Base-by-base conservation (phyloP, 2,797 vertebrate genomes). In the Hippoglossus hippoglossus region DNA sequence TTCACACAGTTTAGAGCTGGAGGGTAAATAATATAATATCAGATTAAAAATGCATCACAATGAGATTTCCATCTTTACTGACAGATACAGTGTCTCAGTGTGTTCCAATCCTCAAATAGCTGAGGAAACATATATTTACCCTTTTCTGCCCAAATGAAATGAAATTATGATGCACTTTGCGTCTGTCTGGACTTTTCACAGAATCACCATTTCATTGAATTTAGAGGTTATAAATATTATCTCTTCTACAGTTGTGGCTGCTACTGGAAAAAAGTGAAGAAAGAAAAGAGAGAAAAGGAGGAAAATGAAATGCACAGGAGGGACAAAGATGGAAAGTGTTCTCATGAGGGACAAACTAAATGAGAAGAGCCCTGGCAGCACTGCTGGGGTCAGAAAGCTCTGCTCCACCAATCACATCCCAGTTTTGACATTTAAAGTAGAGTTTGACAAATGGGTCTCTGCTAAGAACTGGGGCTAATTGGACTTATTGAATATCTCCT, bases 371-470 rank as follows among this genome's bases (percentile, higher is more conserved):
- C 9, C 10, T 18, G 63, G 12, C 19, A 47, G 46, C 21, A 11
- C 53, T 10, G 63, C 28, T 49, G 11, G 49, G 58, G 79, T 87
- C 71, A 83, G 58, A 75, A 67, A 78, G 69, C 63, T 60, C 22
- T 1, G 69, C 12, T 67, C 54, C 69, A 73, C 73, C 60, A 62
- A 77, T 90, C 79, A 77, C 59, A 81, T 79, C 75, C 54, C 41
- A 51, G 24, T 60, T 77, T 0, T 90, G 91, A 88, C 89, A 91
- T 92, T 92, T 86, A 80, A 87, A 91, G 64, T 34, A 80, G 70
- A 59, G 22, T 74, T 87, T 87, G 88, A 91, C 76, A 87, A 91
- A 92, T 85, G 79, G 79, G 49, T 70, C 34, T 28, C 62, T 41
- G 70, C 79, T 61, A 49, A 62, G 68, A 63, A 39, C 44, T 24